phyloP scores from a whole-genome alignment of 1,140 invertebrate species.

The Platyura marginata region DNA sequence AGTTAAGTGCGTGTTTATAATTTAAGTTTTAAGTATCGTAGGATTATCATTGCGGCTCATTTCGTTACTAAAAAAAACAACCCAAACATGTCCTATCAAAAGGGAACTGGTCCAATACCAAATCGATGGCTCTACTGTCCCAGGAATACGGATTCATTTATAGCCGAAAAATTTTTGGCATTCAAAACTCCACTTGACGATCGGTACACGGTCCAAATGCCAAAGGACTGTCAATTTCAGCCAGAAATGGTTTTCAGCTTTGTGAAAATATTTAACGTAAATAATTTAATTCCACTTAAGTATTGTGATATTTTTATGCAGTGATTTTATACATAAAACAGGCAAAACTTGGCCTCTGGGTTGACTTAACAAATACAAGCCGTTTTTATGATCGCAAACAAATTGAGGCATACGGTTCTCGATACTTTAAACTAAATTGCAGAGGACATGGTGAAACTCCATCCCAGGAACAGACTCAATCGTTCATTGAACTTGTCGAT shows the following conservation, averaged over 20 bases:
- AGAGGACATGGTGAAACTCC: constrained; percentile 70
- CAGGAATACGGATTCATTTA: constrained; percentile 52
- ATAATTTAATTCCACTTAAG: not conserved
- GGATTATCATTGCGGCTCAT: no score
- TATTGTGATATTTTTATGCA: not conserved
- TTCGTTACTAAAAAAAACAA: not conserved
- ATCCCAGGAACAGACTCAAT: constrained; percentile 50
- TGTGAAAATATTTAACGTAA: constrained; percentile 51
- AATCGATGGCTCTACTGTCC: constrained; percentile 86
- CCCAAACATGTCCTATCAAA: constrained; percentile 1
- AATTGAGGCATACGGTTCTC: constrained; percentile 52
- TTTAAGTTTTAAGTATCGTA: no score
- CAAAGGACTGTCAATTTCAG: constrained; percentile 60
- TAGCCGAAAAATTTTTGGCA: constrained; percentile 68
- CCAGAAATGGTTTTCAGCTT: constrained; percentile 64
- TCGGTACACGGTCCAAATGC: constrained; percentile 61
- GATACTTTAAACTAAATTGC: constrained; percentile 76
- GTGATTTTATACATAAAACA: constrained; percentile 21
- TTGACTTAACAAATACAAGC: constrained; percentile 89
- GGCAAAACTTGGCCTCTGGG: constrained; percentile 83
- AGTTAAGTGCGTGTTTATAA: no score
- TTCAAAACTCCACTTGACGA: constrained; percentile 82
- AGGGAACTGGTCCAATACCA: constrained; percentile 48
- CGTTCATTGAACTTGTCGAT: constrained; percentile 60
- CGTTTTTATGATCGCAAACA: constrained; percentile 75